These are phyloP conservation scores for Girardinus metallicus DNA, from an alignment of 2,797 vertebrate genomes.

Conservation along the genomic window DNA sequence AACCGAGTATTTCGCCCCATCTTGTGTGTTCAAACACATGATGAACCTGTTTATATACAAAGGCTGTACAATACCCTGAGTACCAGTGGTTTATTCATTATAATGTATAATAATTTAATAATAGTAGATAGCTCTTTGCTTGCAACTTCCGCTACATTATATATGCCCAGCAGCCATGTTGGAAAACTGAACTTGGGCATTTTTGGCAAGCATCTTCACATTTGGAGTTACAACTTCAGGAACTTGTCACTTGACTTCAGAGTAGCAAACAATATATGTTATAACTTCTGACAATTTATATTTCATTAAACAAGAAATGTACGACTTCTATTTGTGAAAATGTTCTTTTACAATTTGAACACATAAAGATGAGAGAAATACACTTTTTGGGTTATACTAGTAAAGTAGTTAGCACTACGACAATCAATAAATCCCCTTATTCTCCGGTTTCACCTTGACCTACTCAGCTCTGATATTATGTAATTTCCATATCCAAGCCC, in stretches of 20 bases:
- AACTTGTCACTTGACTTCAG: not conserved
- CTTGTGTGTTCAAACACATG: not conserved
- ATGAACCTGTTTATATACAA: not conserved
- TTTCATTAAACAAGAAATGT: not conserved
- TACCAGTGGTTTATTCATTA: not conserved
- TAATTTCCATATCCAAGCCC: not conserved
- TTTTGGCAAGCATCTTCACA: not conserved
- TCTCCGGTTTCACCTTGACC: not conserved
- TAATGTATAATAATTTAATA: not conserved
- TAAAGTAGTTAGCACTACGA: not conserved
- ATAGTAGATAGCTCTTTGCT: not conserved
- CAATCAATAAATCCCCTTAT: not conserved
- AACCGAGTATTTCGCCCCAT: not conserved
- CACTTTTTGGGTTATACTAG: not conserved
- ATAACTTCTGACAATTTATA: not conserved
- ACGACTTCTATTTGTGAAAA: not conserved
- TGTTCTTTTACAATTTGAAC: not conserved
- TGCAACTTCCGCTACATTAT: not conserved
- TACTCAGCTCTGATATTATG: not conserved
- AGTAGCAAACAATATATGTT: not conserved
- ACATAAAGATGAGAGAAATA: not conserved
- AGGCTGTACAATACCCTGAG: not conserved
- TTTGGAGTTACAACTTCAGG: not conserved
- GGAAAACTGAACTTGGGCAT: not conserved
- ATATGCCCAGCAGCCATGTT: not conserved